Conservation (phyloP, 2,888 invertebrate species). For the Parthenolecanium corni region DNA sequence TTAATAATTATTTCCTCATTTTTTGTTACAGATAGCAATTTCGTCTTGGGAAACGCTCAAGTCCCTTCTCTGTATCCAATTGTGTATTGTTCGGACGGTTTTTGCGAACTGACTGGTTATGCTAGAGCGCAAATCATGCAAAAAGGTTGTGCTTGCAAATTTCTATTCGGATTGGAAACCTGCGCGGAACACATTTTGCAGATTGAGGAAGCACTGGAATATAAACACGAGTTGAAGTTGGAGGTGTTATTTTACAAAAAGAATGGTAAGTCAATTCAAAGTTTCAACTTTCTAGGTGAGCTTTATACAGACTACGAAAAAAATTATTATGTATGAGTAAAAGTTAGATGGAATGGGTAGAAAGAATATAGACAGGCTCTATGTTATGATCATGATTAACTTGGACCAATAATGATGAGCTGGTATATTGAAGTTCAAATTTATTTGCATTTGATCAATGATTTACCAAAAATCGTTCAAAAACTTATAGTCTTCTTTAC, state of each 20-base stretch:
- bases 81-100: slow-evolving; percentile 92
- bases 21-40: slow-evolving; percentile 74
- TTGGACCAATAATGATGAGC: background rate
- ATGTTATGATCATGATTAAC: background rate
- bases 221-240: slow-evolving; percentile 81
- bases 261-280: slow-evolving; percentile 61
- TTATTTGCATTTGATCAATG: too few species aligned
- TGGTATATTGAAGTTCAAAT: too few species aligned
- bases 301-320: background rate
- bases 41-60: slow-evolving; percentile 90
- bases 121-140: slow-evolving; percentile 93
- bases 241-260: slow-evolving; percentile 93
- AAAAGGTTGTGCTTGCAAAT: slow-evolving; percentile 89
- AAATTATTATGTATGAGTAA: background rate
- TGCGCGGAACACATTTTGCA: slow-evolving; percentile 74
- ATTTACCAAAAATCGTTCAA: too few species aligned
- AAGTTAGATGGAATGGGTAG: background rate
- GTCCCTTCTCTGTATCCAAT: slow-evolving; percentile 77
- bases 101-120: slow-evolving; percentile 89
- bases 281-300: background rate
- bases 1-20: background rate
- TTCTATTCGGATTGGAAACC: slow-evolving; percentile 84
- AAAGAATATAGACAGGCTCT: background rate
- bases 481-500: too few species aligned
- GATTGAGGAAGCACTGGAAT: slow-evolving; percentile 79